Conservation (phyloP, 2,797 vertebrate genomes). For the Myoxocephalus aenaeus region DNA sequence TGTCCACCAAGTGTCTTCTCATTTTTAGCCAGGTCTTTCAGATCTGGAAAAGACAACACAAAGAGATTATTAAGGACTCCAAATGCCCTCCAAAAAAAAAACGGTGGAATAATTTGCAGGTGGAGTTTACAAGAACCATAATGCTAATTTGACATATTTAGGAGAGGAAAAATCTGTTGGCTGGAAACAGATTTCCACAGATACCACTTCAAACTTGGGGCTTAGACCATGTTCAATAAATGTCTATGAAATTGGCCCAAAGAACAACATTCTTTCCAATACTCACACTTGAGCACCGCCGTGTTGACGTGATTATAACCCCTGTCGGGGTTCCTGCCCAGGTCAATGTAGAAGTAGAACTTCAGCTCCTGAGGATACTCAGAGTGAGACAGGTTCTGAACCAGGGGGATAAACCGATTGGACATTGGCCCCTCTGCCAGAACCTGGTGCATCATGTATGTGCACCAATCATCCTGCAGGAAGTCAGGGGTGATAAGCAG, state of each 20-base stretch:
- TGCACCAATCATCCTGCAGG: conserved; percentile 89
- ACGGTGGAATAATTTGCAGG: neutral
- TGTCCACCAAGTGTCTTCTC: conserved; percentile 18
- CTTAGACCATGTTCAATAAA: neutral
- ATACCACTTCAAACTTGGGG: neutral
- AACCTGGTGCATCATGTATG: conserved; percentile 91
- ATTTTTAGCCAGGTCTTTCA: conserved; percentile 58
- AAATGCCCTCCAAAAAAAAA: neutral
- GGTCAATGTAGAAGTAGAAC: conserved; percentile 85
- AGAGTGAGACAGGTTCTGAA: conserved; percentile 78
- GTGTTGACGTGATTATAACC: conserved; percentile 83
- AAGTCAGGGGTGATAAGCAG: conserved; percentile 89
- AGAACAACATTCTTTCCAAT: neutral
- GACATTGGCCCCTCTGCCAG: conserved; percentile 85
- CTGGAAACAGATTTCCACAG: neutral
- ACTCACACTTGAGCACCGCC: conserved; percentile 87
- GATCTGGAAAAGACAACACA: conserved; percentile 62
- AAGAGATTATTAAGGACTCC: conserved; percentile 2
- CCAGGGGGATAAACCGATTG: conserved; percentile 86
- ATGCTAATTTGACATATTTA: neutral
- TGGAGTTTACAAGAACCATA: neutral
- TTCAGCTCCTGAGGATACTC: conserved; percentile 87
- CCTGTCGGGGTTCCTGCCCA: conserved; percentile 65
- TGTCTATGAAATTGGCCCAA: neutral
- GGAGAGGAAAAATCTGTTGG: neutral